phyloP scores from a whole-genome alignment of 2,888 invertebrate species.

The Pseudococcus longispinus region DNA sequence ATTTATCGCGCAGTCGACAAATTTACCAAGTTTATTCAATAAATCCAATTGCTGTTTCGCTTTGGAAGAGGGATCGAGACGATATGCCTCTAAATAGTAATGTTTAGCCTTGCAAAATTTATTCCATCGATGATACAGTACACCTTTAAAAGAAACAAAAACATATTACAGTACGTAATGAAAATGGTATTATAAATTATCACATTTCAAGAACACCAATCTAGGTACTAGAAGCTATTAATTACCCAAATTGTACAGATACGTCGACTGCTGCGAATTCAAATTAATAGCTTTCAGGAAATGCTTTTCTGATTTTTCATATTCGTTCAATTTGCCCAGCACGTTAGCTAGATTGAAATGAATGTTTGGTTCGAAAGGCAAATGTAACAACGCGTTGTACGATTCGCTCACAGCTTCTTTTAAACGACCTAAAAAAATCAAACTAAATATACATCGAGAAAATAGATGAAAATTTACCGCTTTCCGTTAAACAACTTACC shows the following conservation, averaged over 20 bases:
- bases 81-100: constrained; percentile 68
- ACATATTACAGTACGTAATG: neutral
- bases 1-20: neutral
- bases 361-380: constrained; percentile 79
- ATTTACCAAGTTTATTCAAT: constrained; percentile 49
- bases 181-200: neutral
- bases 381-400: constrained; percentile 62
- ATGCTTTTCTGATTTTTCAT: constrained; percentile 79
- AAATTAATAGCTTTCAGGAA: constrained; percentile 78
- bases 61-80: constrained; percentile 43
- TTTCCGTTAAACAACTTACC: constrained; percentile 58
- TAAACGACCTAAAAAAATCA: constrained; percentile 47
- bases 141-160: constrained; percentile 67
- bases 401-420: constrained; percentile 41
- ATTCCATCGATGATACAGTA: constrained; percentile 92
- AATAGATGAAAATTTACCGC: no score
- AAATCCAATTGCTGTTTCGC: constrained; percentile 43
- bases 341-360: constrained; percentile 89
- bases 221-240: neutral
- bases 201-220: neutral
- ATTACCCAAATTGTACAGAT: constrained; percentile 87
- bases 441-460: no score
- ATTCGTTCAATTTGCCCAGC: constrained; percentile 81
- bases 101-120: constrained; percentile 75
- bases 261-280: constrained; percentile 74